Base-by-base conservation (phyloP, 2,888 invertebrate genomes). In the Scaptomyza cyrtandrae region DNA sequence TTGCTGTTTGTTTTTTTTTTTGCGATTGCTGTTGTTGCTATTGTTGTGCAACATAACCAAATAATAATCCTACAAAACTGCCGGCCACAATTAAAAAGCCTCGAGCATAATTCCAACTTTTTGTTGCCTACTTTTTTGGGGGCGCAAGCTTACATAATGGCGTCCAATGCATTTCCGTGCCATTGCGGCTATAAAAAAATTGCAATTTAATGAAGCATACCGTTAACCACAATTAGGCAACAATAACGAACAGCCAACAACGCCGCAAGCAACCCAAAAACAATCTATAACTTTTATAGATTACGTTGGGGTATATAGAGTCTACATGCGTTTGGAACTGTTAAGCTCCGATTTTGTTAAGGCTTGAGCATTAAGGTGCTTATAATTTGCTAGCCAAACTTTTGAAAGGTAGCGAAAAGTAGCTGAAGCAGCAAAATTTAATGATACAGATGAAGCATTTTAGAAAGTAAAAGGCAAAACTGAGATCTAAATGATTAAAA, bases 31-130 rank as follows among this genome's bases (percentile, higher is more conserved):
- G 35, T 46, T 49, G 43, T 39, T 33, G 9, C 39, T 9, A 31
- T 43, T 63, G 46, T 60, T 75, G 55, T 49, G 46, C 68, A 67
- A 59, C 66, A 71, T 77, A 84, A 83, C 86, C 86, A 84, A 86
- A 86, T 86, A 86, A 84, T 86, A 84, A 86, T 77, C 66, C 80
- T 72, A 86, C 86, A 75, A 86, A 84, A 86, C 71, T 77, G 71
- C 79, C 69, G 69, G 35, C 80, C 79, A 68, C 86, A 84, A 84
- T 84, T 84, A 84, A 84, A 86, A 83, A 56, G 78, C 79, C 71
- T 56, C 57, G 45, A 65, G 69, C 67, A 72, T 69, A 79, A 71
- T 72, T 65, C 48, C 67, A 57, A 54, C 66, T 72, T 61, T 67
- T 65, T 63, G 69, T 71, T 69, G 77, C 65, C 70, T 66, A 58